phyloP scores from a whole-genome alignment of 92 coral and sea anemone species.

The Actinernus sp. region DNA sequence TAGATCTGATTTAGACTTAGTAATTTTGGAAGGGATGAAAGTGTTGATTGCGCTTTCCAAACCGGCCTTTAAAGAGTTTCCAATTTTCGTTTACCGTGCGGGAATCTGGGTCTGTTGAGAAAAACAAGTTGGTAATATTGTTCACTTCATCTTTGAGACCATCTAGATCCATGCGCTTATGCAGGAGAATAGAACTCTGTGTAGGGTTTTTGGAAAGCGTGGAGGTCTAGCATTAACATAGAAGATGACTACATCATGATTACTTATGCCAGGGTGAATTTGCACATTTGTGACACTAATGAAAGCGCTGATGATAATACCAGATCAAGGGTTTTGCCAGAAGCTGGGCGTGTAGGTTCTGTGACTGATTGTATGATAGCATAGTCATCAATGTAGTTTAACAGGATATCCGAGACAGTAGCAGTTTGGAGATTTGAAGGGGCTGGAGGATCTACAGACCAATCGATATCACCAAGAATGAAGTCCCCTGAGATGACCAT shows the following conservation, averaged over 20 bases:
- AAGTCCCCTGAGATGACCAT: slow-evolving; percentile 44
- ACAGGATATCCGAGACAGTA: slow-evolving; percentile 27
- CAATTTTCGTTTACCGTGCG: slow-evolving; percentile 18
- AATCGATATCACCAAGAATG: slow-evolving; percentile 36
- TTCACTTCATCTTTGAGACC: slow-evolving; percentile 24
- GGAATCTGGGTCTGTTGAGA: neutral
- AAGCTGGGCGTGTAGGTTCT: slow-evolving; percentile 47
- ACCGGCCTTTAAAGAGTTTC: slow-evolving; percentile 1
- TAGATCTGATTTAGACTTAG: neutral
- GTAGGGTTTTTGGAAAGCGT: slow-evolving; percentile 21
- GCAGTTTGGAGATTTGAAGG: slow-evolving; percentile 8
- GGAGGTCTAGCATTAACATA: too few species aligned
- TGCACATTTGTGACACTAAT: slow-evolving; percentile 25
- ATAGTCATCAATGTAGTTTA: slow-evolving; percentile 1
- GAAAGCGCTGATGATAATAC: slow-evolving; percentile 46
- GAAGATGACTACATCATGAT: slow-evolving; percentile 46
- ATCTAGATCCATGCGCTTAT: slow-evolving; percentile 17
- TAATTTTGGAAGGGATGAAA: neutral
- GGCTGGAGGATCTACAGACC: slow-evolving; percentile 39
- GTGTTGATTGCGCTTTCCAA: slow-evolving; percentile 1
- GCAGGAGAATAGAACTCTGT: slow-evolving; percentile 17
- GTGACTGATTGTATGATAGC: slow-evolving; percentile 29
- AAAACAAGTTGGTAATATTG: neutral
- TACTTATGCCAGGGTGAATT: slow-evolving; percentile 44
- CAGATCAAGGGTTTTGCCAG: slow-evolving; percentile 42